phyloP scores from a whole-genome alignment of 2,888 invertebrate species.

The Drosophila maculinotata region DNA sequence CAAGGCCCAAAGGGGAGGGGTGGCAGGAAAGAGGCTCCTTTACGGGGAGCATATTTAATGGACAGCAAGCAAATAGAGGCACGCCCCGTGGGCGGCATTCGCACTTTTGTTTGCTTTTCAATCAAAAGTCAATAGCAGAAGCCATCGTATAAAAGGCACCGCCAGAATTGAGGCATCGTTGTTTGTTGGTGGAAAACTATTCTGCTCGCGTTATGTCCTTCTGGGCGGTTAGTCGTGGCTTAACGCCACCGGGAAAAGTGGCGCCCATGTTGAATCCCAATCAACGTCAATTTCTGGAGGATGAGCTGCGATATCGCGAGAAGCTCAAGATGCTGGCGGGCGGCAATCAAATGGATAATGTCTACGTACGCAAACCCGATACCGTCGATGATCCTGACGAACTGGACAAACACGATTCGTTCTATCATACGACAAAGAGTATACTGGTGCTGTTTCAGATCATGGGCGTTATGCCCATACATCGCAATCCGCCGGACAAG shows the following conservation, averaged over 20 bases:
- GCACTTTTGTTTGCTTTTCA: conserved; percentile 73
- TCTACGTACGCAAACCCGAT: conserved; percentile 84
- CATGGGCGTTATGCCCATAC: conserved; percentile 91
- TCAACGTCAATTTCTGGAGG: conserved; percentile 84
- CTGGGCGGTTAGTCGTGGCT: conserved; percentile 78
- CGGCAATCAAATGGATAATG: conserved; percentile 71
- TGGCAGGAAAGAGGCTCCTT: neutral
- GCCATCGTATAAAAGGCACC: conserved; percentile 42
- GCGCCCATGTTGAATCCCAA: conserved; percentile 84
- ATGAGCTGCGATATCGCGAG: conserved; percentile 82
- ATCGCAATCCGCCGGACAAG: conserved; percentile 87
- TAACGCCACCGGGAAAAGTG: conserved; percentile 73
- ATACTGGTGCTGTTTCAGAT: conserved; percentile 90
- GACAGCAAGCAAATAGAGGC: conserved; percentile 56
- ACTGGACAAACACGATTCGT: conserved; percentile 89
- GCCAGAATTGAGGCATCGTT: conserved; percentile 11
- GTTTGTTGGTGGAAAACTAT: too few relatives aligned
- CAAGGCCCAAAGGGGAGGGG: too few relatives aligned
- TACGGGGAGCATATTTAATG: conserved; percentile 63
- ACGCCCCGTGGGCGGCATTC: conserved; percentile 58
- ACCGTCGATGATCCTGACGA: conserved; percentile 86
- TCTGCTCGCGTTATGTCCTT: conserved; percentile 79
- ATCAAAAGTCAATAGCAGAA: conserved; percentile 76
- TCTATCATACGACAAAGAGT: conserved; percentile 90
- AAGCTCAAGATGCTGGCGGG: conserved; percentile 73